Evolutionary conservation across 2,113 vertebrate genomes (phyloP).

Genomic region (Paedocypris sp.): DNA sequence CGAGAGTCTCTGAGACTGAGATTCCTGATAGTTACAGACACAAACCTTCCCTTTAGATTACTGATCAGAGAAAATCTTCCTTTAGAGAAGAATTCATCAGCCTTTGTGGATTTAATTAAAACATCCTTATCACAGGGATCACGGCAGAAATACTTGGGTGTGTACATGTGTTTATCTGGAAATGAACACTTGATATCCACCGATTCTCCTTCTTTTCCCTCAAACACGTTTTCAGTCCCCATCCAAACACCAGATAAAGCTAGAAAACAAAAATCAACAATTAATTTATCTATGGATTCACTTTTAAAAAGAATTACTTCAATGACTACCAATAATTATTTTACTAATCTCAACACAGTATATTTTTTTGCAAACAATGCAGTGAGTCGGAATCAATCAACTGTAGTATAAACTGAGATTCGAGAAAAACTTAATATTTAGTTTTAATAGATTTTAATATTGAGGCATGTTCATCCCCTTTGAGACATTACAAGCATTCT

Average conservation of each 20-base stretch:
- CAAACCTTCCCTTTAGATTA: background rate
- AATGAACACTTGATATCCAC: conserved; percentile 25
- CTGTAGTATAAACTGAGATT: too few relatives aligned
- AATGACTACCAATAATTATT: too few relatives aligned
- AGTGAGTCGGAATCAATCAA: too few relatives aligned
- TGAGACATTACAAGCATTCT: too few relatives aligned
- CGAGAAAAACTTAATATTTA: too few relatives aligned
- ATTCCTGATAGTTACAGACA: conserved; percentile 23
- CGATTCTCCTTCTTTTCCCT: conserved; percentile 14
- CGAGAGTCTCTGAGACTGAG: conserved; percentile 26
- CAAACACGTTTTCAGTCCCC: background rate
- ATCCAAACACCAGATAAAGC: conserved; percentile 1
- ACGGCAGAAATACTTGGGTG: conserved; percentile 29
- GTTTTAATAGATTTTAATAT: too few relatives aligned
- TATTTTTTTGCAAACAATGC: too few relatives aligned
- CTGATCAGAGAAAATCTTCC: conserved; percentile 22
- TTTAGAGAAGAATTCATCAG: background rate
- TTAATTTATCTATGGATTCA: too few relatives aligned
- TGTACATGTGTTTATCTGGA: background rate
- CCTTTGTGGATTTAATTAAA: conserved; percentile 13
- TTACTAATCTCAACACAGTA: too few relatives aligned
- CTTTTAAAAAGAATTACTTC: too few relatives aligned
- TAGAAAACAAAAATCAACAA: background rate
- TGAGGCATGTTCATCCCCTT: too few relatives aligned
- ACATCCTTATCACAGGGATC: conserved; percentile 15